A percentile compares a stretch with the other conserved stretches of the same genome.
These are phyloP conservation scores for Drosophila nigrodunni DNA, from an alignment of 1,140 invertebrate species.

Conservation along the genomic window DNA sequence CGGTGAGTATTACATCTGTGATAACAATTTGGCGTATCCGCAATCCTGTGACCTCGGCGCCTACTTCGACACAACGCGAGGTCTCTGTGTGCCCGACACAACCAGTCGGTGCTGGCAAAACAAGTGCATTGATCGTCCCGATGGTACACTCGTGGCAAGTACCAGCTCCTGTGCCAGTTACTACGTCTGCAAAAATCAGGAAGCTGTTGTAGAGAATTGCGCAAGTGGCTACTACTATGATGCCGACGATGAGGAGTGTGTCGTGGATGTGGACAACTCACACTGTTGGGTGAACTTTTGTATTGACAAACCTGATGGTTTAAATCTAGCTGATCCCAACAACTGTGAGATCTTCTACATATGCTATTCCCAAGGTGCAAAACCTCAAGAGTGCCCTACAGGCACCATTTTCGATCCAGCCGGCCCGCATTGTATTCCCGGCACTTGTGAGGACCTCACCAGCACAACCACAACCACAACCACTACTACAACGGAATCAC, in stretches of 20 bases:
- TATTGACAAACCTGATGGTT: constrained; percentile 47
- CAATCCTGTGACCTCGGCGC: constrained; percentile 60
- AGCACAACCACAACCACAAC: constrained; percentile 27
- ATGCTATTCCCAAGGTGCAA: constrained; percentile 37
- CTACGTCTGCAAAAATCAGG: constrained; percentile 49
- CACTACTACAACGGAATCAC: constrained; percentile 20
- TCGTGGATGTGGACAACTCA: constrained; percentile 37
- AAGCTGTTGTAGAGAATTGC: constrained; percentile 46
- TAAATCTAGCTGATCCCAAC: constrained; percentile 24
- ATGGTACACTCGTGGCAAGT: constrained; percentile 25
- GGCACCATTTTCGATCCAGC: constrained; percentile 35
- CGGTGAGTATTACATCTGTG: constrained; percentile 64
- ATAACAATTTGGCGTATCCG: constrained; percentile 61
- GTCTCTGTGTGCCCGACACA: constrained; percentile 53
- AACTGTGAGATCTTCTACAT: constrained; percentile 55
- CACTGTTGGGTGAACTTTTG: constrained; percentile 69
- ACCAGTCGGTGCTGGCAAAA: constrained; percentile 60
- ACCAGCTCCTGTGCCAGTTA: constrained; percentile 42
- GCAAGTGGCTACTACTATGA: constrained; percentile 57
- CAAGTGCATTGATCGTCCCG: constrained; percentile 36
- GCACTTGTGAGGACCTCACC: constrained; percentile 29
- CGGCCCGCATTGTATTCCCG: constrained; percentile 41
- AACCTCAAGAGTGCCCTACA: constrained; percentile 29
- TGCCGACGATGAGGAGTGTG: neutral
- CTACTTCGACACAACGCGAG: constrained; percentile 44